phyloP scores from a whole-genome alignment of 2,888 invertebrate genomes.

The Eupithecia centaureata region DNA sequence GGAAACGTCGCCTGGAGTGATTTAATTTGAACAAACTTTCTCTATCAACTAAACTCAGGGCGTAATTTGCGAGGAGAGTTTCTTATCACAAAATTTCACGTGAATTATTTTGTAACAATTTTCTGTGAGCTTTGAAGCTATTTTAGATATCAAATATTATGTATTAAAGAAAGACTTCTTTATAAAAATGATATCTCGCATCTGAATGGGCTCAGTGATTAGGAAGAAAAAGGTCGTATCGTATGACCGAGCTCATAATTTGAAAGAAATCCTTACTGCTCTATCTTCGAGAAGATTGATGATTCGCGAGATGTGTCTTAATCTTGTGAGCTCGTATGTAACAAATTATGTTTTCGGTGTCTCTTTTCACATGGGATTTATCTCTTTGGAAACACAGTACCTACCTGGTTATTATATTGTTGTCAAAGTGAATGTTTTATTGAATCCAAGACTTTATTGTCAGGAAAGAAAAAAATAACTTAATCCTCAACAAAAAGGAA shows the following conservation, averaged over 20 bases:
- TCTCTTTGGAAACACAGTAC: neutral
- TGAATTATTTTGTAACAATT: conserved; percentile 78
- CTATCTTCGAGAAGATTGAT: conserved; percentile 33
- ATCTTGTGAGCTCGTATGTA: conserved; percentile 35
- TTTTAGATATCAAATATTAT: conserved; percentile 1
- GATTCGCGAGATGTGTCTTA: conserved; percentile 33
- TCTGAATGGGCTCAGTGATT: conserved; percentile 20
- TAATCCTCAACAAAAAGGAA: neutral
- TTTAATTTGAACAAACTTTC: conserved; percentile 79
- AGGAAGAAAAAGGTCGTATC: conserved; percentile 26
- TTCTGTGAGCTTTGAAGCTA: conserved; percentile 52
- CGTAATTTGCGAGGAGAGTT: conserved; percentile 80
- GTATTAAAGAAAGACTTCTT: neutral
- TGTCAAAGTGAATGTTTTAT: neutral
- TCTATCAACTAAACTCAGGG: conserved; percentile 79
- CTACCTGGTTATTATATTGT: neutral
- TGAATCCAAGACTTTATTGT: neutral
- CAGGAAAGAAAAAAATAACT: neutral
- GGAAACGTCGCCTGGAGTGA: conserved; percentile 73
- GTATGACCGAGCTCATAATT: conserved; percentile 37
- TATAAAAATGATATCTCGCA: neutral
- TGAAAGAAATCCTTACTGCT: conserved; percentile 32
- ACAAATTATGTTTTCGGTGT: conserved; percentile 29
- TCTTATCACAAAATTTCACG: conserved; percentile 81
- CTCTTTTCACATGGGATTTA: conserved; percentile 2